Base-by-base conservation (phyloP, 35 echinoderm and acorn worm genomes). In the Ophiothrix spiculata region DNA sequence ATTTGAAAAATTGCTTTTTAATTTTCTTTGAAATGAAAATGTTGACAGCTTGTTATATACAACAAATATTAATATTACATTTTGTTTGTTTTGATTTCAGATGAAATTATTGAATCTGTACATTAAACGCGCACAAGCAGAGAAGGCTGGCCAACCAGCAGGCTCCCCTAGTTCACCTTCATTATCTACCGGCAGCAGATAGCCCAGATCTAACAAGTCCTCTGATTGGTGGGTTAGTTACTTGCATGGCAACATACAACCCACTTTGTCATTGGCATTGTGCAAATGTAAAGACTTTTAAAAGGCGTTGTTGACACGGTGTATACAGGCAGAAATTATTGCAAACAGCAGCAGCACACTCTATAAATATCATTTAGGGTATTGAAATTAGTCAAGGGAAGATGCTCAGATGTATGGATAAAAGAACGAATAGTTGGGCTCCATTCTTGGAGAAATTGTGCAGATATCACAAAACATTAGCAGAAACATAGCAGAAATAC, bases 101-200 rank as follows among this genome's bases (percentile, higher is more conserved):
- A 98, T 93, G 88, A 98, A 98, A 75, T 84, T 98, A 45, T 56
- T 98, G 56, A 98, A 98, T 85, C 83, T 98, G 42, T 98, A 98
- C 80, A 98, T 98, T 25, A 98, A 98, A 79, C 80, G 92, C 39
- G 91, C 95, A 1, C 95, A 98, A 39, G 80, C 89, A 10, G 95
- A 94, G 82, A 98, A 28, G 91, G 38, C 87, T 90, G 42, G 85
- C 84, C 38, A 84, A 77, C 89, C 38, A 84, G 79, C 32, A 82
- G 63, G 35, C 87, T 97, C 94, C 23, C 94, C 94, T n/a, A 97
- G 87, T 81, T 90, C 86, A 34, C 91, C 91, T 56, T 92, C 94
- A 28, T 74, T 92, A 15, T 93, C 90, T 10, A 97, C 90, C 21
- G 91, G 94, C 17, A 97, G 94, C 64, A 93, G 94, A 88, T 97